Conservation (phyloP, 1,140 invertebrate species). For the Belonocnema kinseyi region DNA sequence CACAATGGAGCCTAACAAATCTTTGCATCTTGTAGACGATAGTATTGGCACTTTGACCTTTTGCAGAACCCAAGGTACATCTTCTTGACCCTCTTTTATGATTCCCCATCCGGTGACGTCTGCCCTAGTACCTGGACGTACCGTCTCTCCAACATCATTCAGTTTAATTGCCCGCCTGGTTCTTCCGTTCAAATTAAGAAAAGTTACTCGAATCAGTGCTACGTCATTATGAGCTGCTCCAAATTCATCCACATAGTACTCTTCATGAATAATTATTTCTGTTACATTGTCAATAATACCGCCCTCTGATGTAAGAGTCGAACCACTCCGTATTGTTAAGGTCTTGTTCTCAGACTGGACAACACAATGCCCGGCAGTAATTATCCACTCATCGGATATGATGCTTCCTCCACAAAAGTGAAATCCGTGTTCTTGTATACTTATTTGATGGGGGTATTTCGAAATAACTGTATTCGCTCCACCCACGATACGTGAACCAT, state of each 20-base stretch:
- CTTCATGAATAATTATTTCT: background rate
- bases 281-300: background rate
- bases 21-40: constrained; percentile 4
- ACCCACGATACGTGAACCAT: too few relatives aligned
- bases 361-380: too few relatives aligned
- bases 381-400: too few relatives aligned
- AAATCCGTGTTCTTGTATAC: too few relatives aligned
- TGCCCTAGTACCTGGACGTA: background rate
- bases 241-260: background rate
- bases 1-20: background rate
- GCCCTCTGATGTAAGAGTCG: background rate
- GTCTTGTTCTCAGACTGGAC: too few relatives aligned
- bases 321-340: too few relatives aligned
- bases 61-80: background rate
- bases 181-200: background rate
- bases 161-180: background rate
- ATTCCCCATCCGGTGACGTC: constrained; percentile 33
- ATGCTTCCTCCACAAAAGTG: too few relatives aligned
- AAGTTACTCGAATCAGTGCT: background rate
- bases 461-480: too few relatives aligned
- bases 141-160: background rate
- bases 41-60: constrained; percentile 33
- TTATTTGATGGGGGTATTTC: too few relatives aligned
- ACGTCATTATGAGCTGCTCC: background rate
- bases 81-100: constrained; percentile 3